phyloP scores from a whole-genome alignment of 2,888 invertebrate species.

The Synergus itoensis region DNA sequence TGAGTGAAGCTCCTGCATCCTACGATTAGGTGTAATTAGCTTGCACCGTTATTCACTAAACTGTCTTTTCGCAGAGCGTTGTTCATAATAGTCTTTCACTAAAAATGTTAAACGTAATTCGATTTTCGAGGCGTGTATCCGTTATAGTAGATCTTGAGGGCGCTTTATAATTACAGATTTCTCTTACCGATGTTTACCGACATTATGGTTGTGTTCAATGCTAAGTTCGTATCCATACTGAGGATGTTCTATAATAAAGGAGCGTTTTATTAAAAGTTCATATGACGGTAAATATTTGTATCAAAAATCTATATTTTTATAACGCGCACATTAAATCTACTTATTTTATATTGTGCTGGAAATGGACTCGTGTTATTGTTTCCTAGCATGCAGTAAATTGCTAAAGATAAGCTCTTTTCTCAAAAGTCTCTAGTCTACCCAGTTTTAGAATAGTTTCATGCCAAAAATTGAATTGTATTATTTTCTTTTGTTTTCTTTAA shows the following conservation, averaged over 20 bases:
- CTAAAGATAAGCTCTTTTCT: neutral
- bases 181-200: neutral
- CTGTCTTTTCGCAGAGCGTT: conserved; percentile 33
- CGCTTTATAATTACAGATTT: neutral
- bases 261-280: no score
- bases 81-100: conserved; percentile 34
- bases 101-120: conserved; percentile 27
- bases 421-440: neutral
- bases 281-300: no score
- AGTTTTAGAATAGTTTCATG: conserved; percentile 28
- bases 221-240: no score
- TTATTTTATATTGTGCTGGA: neutral
- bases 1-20: conserved; percentile 10
- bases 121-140: conserved; percentile 19
- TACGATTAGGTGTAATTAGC: conserved; percentile 36
- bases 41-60: conserved; percentile 29
- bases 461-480: neutral
- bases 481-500: conserved; percentile 5
- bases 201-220: no score
- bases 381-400: conserved; percentile 1
- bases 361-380: conserved; percentile 13
- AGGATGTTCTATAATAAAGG: no score
- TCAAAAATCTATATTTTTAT: no score
- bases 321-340: no score
- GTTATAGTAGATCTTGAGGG: neutral